These are phyloP conservation scores for Oryzias woworae DNA, from an alignment of 2,113 vertebrate species.

Conservation along the genomic window DNA sequence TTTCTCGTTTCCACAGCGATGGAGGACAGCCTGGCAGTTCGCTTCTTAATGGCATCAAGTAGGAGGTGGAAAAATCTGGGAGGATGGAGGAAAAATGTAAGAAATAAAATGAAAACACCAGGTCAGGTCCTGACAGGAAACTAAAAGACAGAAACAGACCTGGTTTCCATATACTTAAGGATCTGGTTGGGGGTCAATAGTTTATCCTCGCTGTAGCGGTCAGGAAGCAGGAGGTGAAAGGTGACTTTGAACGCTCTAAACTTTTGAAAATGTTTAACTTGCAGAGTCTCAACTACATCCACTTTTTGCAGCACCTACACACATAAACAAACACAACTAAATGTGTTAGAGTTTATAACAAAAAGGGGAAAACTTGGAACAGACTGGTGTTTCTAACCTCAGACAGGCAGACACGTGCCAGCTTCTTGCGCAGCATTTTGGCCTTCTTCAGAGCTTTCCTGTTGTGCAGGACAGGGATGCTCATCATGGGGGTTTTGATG, in stretches of 20 bases:
- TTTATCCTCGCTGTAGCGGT: constrained; percentile 86
- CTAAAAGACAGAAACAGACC: constrained; percentile 62
- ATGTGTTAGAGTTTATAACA: neutral
- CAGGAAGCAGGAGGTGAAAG: constrained; percentile 85
- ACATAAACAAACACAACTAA: constrained; percentile 4
- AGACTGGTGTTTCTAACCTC: constrained; percentile 77
- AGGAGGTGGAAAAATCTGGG: constrained; percentile 87
- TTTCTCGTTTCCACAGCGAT: constrained; percentile 83
- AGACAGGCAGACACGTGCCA: constrained; percentile 86
- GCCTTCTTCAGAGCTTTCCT: constrained; percentile 86
- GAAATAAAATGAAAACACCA: neutral
- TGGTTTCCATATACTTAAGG: constrained; percentile 88
- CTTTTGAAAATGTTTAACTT: constrained; percentile 67
- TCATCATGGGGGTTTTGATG: constrained; percentile 97
- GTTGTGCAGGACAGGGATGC: constrained; percentile 86
- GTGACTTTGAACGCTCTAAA: constrained; percentile 79
- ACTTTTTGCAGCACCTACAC: constrained; percentile 88
- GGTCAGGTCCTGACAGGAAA: neutral
- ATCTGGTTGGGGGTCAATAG: constrained; percentile 82
- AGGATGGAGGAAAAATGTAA: neutral
- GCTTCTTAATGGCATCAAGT: constrained; percentile 86
- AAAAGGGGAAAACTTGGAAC: neutral
- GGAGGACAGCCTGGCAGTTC: constrained; percentile 81
- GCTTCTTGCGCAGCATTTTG: constrained; percentile 84
- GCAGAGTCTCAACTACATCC: constrained; percentile 84